These are phyloP conservation scores for Acrobasis repandana DNA, from an alignment of 2,888 invertebrate species.

Conservation along the genomic window DNA sequence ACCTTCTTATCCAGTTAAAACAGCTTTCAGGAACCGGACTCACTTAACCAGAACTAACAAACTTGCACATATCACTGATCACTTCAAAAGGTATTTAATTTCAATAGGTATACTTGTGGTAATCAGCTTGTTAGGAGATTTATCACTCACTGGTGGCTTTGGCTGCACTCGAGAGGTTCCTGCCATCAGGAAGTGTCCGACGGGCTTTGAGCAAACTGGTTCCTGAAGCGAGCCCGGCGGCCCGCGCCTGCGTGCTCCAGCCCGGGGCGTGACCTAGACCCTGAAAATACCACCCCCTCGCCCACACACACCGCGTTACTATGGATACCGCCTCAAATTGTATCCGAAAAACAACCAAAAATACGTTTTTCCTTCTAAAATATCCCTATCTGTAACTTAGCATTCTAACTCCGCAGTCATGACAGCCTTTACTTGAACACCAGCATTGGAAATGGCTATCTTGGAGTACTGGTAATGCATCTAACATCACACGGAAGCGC, in stretches of 20 bases:
- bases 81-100: background rate
- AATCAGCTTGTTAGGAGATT: constrained; percentile 1
- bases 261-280: constrained; percentile 83
- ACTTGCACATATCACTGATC: constrained; percentile 9
- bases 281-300: constrained; percentile 75
- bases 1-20: background rate
- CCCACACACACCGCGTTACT: constrained; percentile 66
- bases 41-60: background rate
- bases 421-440: background rate
- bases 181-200: constrained; percentile 57
- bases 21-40: background rate
- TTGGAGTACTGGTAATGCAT: constrained; percentile 33
- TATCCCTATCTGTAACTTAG: background rate
- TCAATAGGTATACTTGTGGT: background rate
- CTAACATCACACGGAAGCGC: constrained; percentile 49
- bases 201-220: constrained; percentile 54
- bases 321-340: constrained; percentile 58
- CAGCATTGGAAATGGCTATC: background rate
- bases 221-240: constrained; percentile 49
- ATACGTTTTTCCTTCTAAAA: constrained; percentile 8
- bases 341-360: constrained; percentile 41
- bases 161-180: constrained; percentile 34
- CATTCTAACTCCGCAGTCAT: background rate
- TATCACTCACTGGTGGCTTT: constrained; percentile 25
- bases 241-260: constrained; percentile 66